Evolutionary conservation across 2,888 invertebrate genomes (phyloP).

Genomic region (Stegana nigrithorax): DNA sequence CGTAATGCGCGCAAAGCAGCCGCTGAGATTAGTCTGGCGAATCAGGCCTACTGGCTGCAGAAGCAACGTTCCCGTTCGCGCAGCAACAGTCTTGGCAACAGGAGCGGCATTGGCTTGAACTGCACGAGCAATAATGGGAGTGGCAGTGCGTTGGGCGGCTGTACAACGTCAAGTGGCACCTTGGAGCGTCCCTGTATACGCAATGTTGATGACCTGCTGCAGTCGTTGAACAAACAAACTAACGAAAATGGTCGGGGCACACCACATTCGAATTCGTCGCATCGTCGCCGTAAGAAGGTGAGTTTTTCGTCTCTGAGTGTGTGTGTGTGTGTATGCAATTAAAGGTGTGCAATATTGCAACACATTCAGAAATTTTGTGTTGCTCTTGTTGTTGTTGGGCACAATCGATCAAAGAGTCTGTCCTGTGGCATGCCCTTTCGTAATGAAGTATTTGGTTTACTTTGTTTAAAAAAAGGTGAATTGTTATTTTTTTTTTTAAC

Average conservation of each 20-base stretch:
- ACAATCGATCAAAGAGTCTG: too few species aligned
- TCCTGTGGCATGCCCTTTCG: too few species aligned
- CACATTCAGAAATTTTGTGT: too few species aligned
- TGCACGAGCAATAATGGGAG: slow-evolving; percentile 37
- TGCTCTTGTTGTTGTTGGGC: too few species aligned
- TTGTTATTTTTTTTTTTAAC: too few species aligned
- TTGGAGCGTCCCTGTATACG: slow-evolving; percentile 55
- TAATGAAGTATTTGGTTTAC: too few species aligned
- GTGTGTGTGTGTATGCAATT: background rate
- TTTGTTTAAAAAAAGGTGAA: too few species aligned
- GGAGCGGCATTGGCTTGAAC: slow-evolving; percentile 39
- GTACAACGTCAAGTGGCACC: slow-evolving; percentile 4
- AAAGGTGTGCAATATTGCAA: background rate
- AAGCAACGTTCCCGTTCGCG: slow-evolving; percentile 58
- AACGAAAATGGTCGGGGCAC: slow-evolving; percentile 49
- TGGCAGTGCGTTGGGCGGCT: slow-evolving; percentile 16
- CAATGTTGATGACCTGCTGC: slow-evolving; percentile 65
- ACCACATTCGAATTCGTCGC: slow-evolving; percentile 51
- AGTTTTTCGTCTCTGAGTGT: slow-evolving; percentile 41
- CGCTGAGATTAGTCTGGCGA: slow-evolving; percentile 62
- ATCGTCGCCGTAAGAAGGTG: slow-evolving; percentile 62
- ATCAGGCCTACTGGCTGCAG: slow-evolving; percentile 65
- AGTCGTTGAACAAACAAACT: slow-evolving; percentile 49
- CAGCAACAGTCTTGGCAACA: slow-evolving; percentile 62
- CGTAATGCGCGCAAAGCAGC: slow-evolving; percentile 56